phyloP scores from a whole-genome alignment of 2,113 vertebrate genomes.

The Tamias sibiricus region DNA sequence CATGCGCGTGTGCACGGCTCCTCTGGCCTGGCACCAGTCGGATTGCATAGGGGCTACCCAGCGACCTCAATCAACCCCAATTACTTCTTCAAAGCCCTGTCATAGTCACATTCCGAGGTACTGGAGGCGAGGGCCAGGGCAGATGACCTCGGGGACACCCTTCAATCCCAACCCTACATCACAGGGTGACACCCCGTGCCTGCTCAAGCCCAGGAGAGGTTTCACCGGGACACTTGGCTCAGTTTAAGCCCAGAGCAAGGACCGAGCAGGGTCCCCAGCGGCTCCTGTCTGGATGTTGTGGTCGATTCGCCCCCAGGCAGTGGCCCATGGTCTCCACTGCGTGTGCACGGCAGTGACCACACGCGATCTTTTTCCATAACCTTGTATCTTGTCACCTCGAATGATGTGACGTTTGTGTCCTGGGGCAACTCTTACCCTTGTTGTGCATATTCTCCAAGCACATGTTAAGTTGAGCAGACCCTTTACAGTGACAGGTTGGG shows the following conservation, averaged over 20 bases:
- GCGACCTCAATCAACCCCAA: not conserved
- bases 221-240: fast-evolving
- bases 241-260: no score
- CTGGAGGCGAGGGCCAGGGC: not conserved
- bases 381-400: not conserved
- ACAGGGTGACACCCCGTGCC: fast-evolving
- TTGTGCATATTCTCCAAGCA: not conserved
- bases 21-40: no score
- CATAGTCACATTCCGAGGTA: not conserved
- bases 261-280: fast-evolving
- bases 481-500: fast-evolving
- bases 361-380: fast-evolving
- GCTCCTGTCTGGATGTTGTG: no score
- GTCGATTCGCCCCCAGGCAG: fast-evolving
- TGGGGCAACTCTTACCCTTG: not conserved
- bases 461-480: no score
- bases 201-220: not conserved
- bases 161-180: no score
- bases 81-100: not conserved
- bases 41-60: no score
- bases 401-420: no score
- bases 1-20: no score
- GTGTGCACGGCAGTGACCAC: not conserved
- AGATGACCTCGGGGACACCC: no score
- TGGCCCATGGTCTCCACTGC: fast-evolving